Evolutionary conservation across 2,888 invertebrate species (phyloP), one percentile per base, ranked within the genome.

Genomic region (Drosophila bunnanda): DNA sequence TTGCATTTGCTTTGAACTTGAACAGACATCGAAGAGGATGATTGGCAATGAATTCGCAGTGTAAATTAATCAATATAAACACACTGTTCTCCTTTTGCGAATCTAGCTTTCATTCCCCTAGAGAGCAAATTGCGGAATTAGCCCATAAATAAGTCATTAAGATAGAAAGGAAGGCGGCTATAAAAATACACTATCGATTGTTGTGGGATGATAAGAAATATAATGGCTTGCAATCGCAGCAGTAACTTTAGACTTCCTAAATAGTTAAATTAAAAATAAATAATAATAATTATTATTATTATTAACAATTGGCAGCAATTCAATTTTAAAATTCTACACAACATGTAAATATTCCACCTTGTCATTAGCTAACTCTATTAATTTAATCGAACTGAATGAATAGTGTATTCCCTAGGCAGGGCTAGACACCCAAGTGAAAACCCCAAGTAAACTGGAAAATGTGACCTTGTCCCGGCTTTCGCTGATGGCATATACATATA

Each of bases 101-200:
- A 53, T 36, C 36, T 13, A 25, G 36, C 22, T 22, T 12, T 34
- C 36, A 36, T 53, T n/a, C 12, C 36, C 4, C 53, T 6, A 22
- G 36, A 53, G 36, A 34, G 34, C 36, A 53, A 36, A 53, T 36
- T 53, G 36, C 53, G 53, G 22, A 53, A 25, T 54, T 34, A 52
- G 64, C 64, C 52, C 65, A 75, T 79, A 77, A 85, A 82, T 82
- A 65, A 62, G 56, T 46, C 57, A 72, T 61, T 59, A 48, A 58
- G 34, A 66, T 75, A 12, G 1, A 22, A 10, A n/a, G 36, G 12
- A 22, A 53, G 53, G 8, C 36, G 36, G n/a, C n/a, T 1, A 12
- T 4, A 2, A 12, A n/a, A n/a, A 53, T 53, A 53, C 53, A 15
- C 53, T 53, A n/a, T n/a, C 36, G 2, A 4, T 3, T 34, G 7